Evolutionary conservation across 2,797 vertebrate species (phyloP), one percentile per base, ranked within the genome.

Genomic region (Netta rufina): DNA sequence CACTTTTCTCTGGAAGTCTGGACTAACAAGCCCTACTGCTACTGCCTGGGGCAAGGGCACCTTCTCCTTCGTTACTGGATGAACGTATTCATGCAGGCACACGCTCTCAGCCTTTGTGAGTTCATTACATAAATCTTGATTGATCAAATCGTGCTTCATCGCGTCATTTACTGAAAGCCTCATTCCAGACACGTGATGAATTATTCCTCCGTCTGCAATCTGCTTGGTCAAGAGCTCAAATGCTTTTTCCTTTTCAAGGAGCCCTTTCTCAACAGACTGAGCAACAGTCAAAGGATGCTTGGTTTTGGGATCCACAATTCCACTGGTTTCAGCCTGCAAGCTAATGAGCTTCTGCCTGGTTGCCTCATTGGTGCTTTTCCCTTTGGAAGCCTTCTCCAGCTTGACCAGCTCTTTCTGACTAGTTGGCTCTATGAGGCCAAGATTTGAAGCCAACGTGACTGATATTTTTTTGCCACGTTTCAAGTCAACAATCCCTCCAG

Each of bases 401-500:
- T 97, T 98, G 64, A 98, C 93, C 74, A 99, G 98, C 51, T 98
- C 97, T 51, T 98, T 97, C 96, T 97, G 98, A 60, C 98, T 97
- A 14, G 70, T 4, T 30, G 89, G 80, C 17, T 98, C 97, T 43
- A 99, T 98, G 67, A 99, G 97, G 64, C 99, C 99, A 84, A 99
- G 97, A 41, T 98, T 99, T 71, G 98, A 98, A 91, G 99, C 99
- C 91, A 99, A 96, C 71, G 99, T 99, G 83, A 99, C 99, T 0
- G 99, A 99, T 70, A 99, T 66, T 49, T 98, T 99, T 94, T 99
- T 99, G 90, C 98, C 98, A 81, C 98, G 98, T 43, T 97, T 98
- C 77, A 99, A 93, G 92, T 99, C 99, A 72, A 99, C 96, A 17
- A 99, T 98, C 33, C 99, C 99, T 36, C 99, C 99, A 38, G 99